Conservation (phyloP, 2,888 invertebrate species). For the Ophion ventricosus region DNA sequence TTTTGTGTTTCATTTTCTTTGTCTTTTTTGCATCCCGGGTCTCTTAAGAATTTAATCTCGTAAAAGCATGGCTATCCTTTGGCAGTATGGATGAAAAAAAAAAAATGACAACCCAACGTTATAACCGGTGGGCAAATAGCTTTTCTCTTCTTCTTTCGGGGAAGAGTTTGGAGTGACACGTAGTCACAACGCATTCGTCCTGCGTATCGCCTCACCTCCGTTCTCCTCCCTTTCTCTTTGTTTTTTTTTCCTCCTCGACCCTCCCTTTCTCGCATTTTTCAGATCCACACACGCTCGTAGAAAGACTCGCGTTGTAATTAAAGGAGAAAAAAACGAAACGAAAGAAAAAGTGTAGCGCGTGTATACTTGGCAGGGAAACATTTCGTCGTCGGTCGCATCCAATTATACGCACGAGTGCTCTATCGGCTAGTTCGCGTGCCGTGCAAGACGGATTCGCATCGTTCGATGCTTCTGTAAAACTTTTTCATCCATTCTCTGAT, state of each 20-base stretch:
- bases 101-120: neutral
- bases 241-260: neutral
- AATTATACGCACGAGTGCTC: slow-evolving; percentile 6
- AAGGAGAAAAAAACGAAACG: neutral
- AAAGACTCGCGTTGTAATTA: neutral
- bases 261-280: neutral
- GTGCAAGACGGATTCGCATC: neutral
- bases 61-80: slow-evolving; percentile 7
- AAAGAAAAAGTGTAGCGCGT: neutral
- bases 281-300: neutral
- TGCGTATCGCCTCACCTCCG: neutral
- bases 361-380: neutral
- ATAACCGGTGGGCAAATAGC: neutral
- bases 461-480: neutral
- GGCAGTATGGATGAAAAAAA: neutral
- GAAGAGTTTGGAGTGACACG: neutral
- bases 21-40: neutral
- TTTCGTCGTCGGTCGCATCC: slow-evolving; percentile 9
- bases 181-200: neutral
- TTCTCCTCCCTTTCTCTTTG: neutral
- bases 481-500: neutral
- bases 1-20: neutral
- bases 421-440: neutral
- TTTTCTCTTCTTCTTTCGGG: slow-evolving; percentile 19
- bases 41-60: slow-evolving; percentile 16